A percentile compares a stretch with the other conserved stretches of the same genome.
phyloP scores from a whole-genome alignment of 1,140 invertebrate genomes.

The Drosophila repletoides region DNA sequence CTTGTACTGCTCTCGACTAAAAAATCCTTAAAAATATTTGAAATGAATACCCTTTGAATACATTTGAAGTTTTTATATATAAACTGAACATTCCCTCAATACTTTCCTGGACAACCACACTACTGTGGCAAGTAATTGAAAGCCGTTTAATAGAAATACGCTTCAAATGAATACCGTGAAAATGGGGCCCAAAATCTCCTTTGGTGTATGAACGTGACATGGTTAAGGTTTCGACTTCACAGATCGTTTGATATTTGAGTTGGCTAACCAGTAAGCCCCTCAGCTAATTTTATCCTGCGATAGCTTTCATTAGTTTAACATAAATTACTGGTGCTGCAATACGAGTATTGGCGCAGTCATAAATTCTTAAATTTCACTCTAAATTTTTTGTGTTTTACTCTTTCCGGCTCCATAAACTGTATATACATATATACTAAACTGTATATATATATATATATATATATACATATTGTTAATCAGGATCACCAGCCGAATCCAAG shows the following conservation, averaged over 20 bases:
- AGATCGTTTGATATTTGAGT: constrained; percentile 73
- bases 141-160: constrained; percentile 44
- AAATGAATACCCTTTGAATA: constrained; percentile 10
- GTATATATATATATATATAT: too few species aligned
- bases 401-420: too few species aligned
- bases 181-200: background rate
- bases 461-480: too few species aligned
- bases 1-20: too few species aligned
- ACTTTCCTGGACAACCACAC: background rate
- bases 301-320: constrained; percentile 67
- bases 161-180: background rate
- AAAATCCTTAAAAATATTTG: too few species aligned
- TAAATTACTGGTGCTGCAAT: constrained; percentile 55
- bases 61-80: constrained; percentile 22
- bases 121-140: constrained; percentile 49
- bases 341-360: constrained; percentile 47
- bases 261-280: constrained; percentile 5
- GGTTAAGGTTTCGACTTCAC: constrained; percentile 63
- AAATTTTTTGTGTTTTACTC: too few species aligned
- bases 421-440: too few species aligned
- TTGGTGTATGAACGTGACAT: constrained; percentile 51
- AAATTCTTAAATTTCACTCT: too few species aligned
- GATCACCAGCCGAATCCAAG: too few species aligned
- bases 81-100: constrained; percentile 9
- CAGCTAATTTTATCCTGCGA: background rate